phyloP scores from a whole-genome alignment of 1,140 invertebrate species.

The Holcopasites calliopsidis region DNA sequence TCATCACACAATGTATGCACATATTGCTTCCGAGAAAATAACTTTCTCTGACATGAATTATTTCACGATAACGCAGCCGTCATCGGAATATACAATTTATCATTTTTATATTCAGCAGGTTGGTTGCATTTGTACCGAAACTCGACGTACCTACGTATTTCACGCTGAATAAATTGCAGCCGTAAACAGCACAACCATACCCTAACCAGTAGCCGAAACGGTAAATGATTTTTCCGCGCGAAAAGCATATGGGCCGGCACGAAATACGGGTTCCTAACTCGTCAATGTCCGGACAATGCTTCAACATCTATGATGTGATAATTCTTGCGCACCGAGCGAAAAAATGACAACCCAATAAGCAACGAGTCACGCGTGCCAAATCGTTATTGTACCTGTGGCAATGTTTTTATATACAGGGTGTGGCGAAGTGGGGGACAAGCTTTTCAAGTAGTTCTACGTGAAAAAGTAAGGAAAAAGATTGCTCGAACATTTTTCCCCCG shows the following conservation, averaged over 20 bases:
- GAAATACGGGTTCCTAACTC: neutral
- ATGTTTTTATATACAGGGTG: no score
- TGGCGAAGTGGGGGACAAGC: no score
- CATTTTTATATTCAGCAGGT: neutral
- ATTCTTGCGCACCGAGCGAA: neutral
- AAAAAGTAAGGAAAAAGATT: no score
- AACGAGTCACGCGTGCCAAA: no score
- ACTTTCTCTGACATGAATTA: no score
- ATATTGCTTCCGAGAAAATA: no score
- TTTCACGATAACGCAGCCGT: no score
- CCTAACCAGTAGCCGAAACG: neutral
- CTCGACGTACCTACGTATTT: conserved; percentile 4
- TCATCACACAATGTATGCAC: no score
- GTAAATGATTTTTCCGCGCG: conserved; percentile 32
- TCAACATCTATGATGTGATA: neutral
- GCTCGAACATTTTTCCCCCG: no score
- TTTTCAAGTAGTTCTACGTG: no score
- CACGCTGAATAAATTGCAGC: conserved; percentile 5
- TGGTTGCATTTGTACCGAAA: neutral
- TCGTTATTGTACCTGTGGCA: no score
- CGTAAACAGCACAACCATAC: neutral
- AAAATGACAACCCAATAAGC: neutral
- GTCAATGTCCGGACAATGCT: neutral
- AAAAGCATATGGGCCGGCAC: neutral
- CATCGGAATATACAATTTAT: neutral